Evolutionary conservation across 92 coral and sea anemone species (phyloP).

Genomic region (Epizoanthus scotinus): DNA sequence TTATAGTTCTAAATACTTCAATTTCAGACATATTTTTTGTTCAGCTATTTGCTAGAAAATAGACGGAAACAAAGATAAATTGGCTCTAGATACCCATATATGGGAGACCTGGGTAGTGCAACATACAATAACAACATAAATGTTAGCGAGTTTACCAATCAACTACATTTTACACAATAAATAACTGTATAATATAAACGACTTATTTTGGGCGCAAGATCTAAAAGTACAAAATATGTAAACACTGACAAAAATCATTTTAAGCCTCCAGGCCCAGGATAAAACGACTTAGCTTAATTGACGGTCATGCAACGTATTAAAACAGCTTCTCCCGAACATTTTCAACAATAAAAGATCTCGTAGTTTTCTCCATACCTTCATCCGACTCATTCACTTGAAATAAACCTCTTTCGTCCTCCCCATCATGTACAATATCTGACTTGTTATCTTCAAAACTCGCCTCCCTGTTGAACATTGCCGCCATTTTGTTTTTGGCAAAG

Average conservation of each 20-base stretch:
- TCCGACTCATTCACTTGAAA: slow-evolving; percentile 94
- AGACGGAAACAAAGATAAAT: too few species aligned
- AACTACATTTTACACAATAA: not conserved
- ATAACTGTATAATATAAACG: not conserved
- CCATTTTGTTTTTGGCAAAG: slow-evolving; percentile 81
- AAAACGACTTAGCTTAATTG: not conserved
- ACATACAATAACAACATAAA: not conserved
- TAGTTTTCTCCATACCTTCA: slow-evolving; percentile 73
- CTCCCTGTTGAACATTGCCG: slow-evolving; percentile 89
- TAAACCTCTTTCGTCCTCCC: slow-evolving; percentile 88
- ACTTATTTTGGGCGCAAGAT: not conserved
- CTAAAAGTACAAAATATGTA: slow-evolving; percentile 5
- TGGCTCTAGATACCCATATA: too few species aligned
- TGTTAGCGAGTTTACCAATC: not conserved
- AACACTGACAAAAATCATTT: slow-evolving; percentile 7
- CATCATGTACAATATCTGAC: slow-evolving; percentile 91
- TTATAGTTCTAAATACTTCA: too few species aligned
- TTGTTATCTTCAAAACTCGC: slow-evolving; percentile 93
- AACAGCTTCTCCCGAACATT: not conserved
- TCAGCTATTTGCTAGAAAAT: too few species aligned
- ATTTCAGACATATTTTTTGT: too few species aligned
- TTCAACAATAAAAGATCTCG: not conserved
- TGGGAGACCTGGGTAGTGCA: too few species aligned
- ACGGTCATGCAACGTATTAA: too few species aligned
- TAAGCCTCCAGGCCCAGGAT: not conserved